These are phyloP conservation scores for Capitella teleta DNA, from an alignment of 1,140 invertebrate genomes.

Conservation along the genomic window DNA sequence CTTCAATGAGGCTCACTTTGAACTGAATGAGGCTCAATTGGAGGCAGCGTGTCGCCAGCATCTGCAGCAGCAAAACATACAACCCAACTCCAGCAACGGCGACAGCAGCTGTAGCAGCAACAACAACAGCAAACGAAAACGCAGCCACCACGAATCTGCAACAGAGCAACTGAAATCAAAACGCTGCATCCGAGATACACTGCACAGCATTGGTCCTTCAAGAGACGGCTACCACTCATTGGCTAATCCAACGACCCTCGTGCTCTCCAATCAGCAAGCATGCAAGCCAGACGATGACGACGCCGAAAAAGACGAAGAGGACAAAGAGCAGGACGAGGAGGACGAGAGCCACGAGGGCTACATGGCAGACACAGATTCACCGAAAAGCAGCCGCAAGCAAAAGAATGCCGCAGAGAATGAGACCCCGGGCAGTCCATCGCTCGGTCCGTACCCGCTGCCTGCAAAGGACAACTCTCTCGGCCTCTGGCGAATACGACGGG, in stretches of 20 bases:
- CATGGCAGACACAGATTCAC: slow-evolving; percentile 14
- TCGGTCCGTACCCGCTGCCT: slow-evolving; percentile 4
- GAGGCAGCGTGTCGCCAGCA: neutral
- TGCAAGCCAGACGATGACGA: neutral
- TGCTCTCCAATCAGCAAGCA: neutral
- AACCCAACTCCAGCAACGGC: neutral
- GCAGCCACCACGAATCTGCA: neutral
- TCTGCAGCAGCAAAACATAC: neutral
- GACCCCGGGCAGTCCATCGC: slow-evolving; percentile 2
- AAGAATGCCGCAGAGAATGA: neutral
- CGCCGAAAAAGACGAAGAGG: neutral
- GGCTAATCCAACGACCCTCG: neutral
- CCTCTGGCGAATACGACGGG: slow-evolving; percentile 10
- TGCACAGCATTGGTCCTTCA: neutral
- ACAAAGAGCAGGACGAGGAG: no score
- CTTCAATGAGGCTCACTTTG: slow-evolving; percentile 6
- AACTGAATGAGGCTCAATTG: neutral
- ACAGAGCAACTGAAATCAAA: neutral
- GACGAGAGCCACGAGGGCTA: no score
- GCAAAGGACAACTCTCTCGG: slow-evolving; percentile 2
- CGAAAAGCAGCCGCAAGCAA: neutral
- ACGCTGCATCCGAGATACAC: no score
- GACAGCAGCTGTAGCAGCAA: neutral
- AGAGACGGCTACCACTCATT: neutral
- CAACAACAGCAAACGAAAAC: neutral